phyloP scores from a whole-genome alignment of 2,888 invertebrate genomes.

The Megamerina dolium region DNA sequence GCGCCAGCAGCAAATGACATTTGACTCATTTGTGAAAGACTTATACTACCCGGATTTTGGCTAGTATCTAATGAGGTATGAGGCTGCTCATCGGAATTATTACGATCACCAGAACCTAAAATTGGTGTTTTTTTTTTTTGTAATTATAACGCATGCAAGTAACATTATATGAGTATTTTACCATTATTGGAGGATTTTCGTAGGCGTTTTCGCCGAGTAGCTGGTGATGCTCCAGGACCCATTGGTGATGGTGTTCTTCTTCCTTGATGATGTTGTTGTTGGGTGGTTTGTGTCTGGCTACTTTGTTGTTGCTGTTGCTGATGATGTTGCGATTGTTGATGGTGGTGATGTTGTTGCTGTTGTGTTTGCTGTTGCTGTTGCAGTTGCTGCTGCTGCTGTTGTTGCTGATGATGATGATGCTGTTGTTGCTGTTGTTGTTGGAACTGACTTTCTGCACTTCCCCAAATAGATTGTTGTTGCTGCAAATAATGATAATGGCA shows the following conservation, averaged over 20 bases:
- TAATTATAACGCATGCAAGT: not conserved
- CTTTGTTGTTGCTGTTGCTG: slow-evolving; percentile 58
- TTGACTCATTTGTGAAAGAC: slow-evolving; percentile 52
- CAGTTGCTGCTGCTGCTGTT: slow-evolving; percentile 50
- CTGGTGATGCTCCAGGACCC: slow-evolving; percentile 59
- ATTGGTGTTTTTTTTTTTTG: not conserved
- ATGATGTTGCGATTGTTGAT: slow-evolving; percentile 55
- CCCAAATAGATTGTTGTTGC: slow-evolving; percentile 56
- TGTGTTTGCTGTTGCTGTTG: slow-evolving; percentile 41
- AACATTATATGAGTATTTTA: slow-evolving; percentile 15
- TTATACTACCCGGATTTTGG: slow-evolving; percentile 42
- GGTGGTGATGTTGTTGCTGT: slow-evolving; percentile 54
- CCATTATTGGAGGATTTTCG: slow-evolving; percentile 62
- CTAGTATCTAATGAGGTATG: slow-evolving; percentile 42
- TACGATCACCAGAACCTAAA: slow-evolving; percentile 53
- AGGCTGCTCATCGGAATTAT: slow-evolving; percentile 51
- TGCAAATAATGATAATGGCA: no score
- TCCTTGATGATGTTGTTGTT: slow-evolving; percentile 57
- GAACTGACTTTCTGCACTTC: slow-evolving; percentile 51
- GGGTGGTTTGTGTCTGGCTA: slow-evolving; percentile 55
- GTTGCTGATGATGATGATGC: slow-evolving; percentile 53
- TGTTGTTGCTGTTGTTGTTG: slow-evolving; percentile 56
- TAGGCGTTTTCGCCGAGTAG: slow-evolving; percentile 57
- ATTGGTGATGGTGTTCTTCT: slow-evolving; percentile 51
- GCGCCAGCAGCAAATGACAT: slow-evolving; percentile 50